Conservation (phyloP, 2,797 vertebrate species). For the Anabas testudineus region DNA sequence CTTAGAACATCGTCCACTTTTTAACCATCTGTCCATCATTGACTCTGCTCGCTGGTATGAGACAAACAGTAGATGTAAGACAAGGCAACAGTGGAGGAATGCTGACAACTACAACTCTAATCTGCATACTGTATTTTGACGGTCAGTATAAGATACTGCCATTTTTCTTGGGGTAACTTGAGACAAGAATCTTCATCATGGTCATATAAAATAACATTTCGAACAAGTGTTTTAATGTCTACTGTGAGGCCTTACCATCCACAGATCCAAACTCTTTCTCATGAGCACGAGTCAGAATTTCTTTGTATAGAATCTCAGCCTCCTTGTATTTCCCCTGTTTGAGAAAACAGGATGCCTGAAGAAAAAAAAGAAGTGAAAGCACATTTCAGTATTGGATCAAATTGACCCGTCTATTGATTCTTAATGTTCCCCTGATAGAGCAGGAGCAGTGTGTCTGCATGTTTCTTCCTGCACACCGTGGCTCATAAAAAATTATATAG, state of each 20-base stretch:
- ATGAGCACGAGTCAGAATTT: constrained; percentile 97
- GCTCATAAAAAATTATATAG: constrained; percentile 36
- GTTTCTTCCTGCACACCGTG: constrained; percentile 7
- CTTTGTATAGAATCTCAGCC: constrained; percentile 97
- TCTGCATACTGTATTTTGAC: neutral
- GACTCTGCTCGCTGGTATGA: constrained; percentile 62
- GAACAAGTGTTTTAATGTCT: neutral
- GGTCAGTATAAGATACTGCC: constrained; percentile 7
- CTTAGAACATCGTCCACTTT: constrained; percentile 68
- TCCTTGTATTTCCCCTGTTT: constrained; percentile 99
- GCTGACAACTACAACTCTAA: constrained; percentile 12
- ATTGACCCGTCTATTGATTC: constrained; percentile 16
- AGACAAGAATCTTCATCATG: neutral
- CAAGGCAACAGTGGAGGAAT: constrained; percentile 24
- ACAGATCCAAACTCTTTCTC: constrained; percentile 99
- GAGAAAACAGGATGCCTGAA: constrained; percentile 96
- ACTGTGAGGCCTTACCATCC: constrained; percentile 88
- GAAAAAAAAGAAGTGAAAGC: constrained; percentile 27
- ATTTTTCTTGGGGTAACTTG: neutral
- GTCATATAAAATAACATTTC: neutral
- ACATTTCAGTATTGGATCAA: constrained; percentile 41
- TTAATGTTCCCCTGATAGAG: constrained; percentile 15
- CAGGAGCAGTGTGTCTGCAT: constrained; percentile 10
- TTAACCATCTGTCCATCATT: constrained; percentile 57
- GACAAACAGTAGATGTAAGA: constrained; percentile 45